phyloP scores from a whole-genome alignment of 2,113 vertebrate genomes.

The Oxyura jamaicensis region DNA sequence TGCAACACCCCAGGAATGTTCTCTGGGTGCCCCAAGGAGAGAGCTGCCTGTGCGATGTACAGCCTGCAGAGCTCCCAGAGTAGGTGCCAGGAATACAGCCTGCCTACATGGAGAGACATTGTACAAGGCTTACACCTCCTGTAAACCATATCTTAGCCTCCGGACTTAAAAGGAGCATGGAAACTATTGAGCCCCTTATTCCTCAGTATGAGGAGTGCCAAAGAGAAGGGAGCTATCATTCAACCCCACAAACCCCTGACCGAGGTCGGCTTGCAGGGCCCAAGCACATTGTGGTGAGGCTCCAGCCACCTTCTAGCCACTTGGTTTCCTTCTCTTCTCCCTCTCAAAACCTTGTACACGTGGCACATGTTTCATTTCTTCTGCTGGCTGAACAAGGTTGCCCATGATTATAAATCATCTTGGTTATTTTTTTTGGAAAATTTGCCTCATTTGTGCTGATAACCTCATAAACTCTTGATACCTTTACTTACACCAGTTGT shows the following conservation, averaged over 20 bases:
- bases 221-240: neutral
- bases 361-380: conserved; percentile 67
- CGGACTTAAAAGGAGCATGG: neutral
- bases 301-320: neutral
- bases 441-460: conserved; percentile 70
- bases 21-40: neutral
- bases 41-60: neutral
- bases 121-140: neutral
- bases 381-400: conserved; percentile 64
- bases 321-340: conserved; percentile 61
- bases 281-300: neutral
- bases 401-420: conserved; percentile 66
- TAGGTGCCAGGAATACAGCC: neutral
- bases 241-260: neutral
- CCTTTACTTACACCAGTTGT: conserved; percentile 71
- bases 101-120: neutral
- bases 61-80: neutral
- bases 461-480: conserved; percentile 63
- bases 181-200: neutral
- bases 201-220: neutral
- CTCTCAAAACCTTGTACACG: conserved; percentile 52
- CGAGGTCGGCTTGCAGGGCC: conserved; percentile 15
- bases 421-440: conserved; percentile 75
- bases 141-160: neutral
- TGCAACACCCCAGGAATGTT: neutral